These are phyloP conservation scores for Siniperca knerii DNA, from an alignment of 2,113 vertebrate species.

Conservation along the genomic window DNA sequence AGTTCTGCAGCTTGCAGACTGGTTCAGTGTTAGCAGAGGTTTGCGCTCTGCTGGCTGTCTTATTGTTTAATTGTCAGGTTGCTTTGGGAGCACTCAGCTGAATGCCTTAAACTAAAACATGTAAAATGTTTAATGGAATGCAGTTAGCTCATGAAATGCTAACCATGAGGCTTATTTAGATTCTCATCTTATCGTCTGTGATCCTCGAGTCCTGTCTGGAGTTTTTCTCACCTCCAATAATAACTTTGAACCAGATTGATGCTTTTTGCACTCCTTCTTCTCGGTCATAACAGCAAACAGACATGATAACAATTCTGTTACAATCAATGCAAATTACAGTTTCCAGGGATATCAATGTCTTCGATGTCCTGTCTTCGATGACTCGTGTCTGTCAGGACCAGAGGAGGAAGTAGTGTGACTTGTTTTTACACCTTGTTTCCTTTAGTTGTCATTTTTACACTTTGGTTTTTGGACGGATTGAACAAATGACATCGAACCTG, in stretches of 20 bases:
- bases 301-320: not conserved
- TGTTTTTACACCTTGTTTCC: not conserved
- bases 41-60: not conserved
- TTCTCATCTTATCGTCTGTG: not conserved
- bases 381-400: no score
- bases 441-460: not conserved
- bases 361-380: no score
- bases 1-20: not conserved
- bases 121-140: constrained; percentile 13
- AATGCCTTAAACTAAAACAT: not conserved
- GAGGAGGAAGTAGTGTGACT: no score
- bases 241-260: not conserved
- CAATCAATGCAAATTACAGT: no score
- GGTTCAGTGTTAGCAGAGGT: not conserved
- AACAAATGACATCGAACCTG: no score
- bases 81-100: constrained; percentile 24
- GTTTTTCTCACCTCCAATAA: not conserved
- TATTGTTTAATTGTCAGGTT: constrained; percentile 20
- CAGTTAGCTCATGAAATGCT: not conserved
- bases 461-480: not conserved
- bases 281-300: not conserved
- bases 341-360: not conserved
- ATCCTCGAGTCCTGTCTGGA: not conserved
- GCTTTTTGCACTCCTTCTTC: not conserved
- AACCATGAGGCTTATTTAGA: not conserved